Base-by-base conservation (phyloP, 92 coral and sea anemone genomes). In the Pocillopora grandis region DNA sequence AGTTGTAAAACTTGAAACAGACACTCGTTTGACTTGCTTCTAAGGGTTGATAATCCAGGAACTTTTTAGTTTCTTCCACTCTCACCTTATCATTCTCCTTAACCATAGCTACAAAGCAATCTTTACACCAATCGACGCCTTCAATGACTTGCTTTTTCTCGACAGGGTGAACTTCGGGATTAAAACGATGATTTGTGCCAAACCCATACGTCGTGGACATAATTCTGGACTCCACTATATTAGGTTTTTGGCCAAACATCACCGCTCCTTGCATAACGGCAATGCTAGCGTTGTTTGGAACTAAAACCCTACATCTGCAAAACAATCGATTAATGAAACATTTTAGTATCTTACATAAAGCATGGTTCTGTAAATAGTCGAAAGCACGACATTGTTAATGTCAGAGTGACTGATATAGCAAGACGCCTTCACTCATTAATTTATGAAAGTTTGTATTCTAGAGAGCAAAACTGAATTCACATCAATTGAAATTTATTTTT, bases 201-300 rank as follows among this genome's bases (percentile, higher is more conserved):
- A 88, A 84, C 48, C 94, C 91, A 55, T 91, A 91, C 0, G 94
- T 88, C 62, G 71, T 76, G 12, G 89, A 80, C 85, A 85, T 80
- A 62, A 88, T 67, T 61, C 94, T 90, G 49, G 89, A 90, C 37
- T 83, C 78, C 12, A 91, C 65, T 3, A 78, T 76, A 48, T 80
- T 65, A 0, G 93, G 93, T 20, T 88, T 87, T 60, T 87, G 90
- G 57, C 91, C 93, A 69, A 90, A 42, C 49, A 42, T 42, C 49
- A 42, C 49, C 7, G 49, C 49, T 42, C 49, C 94, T 77, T 91
- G 90, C 76, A 91, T 78, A 18, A 88, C 89, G 16, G 91, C 91
- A 15, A 88, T 65, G 65, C 87, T 87, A 58, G 89, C 77, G 52
- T 88, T 88, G 52, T 87, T 79, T 2, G 94, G 91, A 20, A 87